phyloP scores from a whole-genome alignment of 1,140 invertebrate species.

The Apis dorsata region DNA sequence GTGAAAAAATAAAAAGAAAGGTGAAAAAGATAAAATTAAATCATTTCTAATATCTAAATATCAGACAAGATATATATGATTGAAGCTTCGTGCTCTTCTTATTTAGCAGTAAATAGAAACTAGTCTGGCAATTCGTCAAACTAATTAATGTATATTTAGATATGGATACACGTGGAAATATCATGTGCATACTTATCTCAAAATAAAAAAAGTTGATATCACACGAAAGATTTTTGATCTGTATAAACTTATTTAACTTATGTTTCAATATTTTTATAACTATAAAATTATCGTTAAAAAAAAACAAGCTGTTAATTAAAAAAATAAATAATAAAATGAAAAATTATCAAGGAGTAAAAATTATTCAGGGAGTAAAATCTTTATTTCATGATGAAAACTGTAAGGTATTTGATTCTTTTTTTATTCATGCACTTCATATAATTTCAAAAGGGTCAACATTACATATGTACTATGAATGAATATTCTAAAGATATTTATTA shows the following conservation, averaged over 20 bases:
- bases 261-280: background rate
- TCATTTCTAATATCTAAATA: background rate
- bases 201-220: background rate
- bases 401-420: too few species aligned
- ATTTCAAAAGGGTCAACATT: too few species aligned
- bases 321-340: too few species aligned
- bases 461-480: too few species aligned
- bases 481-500: too few species aligned
- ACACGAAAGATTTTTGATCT: background rate
- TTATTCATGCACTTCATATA: too few species aligned
- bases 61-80: background rate
- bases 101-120: constrained; percentile 27
- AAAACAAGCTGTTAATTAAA: too few species aligned
- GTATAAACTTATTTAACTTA: background rate
- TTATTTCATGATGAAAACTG: too few species aligned
- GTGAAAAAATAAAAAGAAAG: background rate
- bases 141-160: constrained; percentile 11
- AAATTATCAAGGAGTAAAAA: too few species aligned
- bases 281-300: too few species aligned
- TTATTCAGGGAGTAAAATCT: too few species aligned
- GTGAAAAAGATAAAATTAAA: background rate
- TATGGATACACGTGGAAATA: background rate
- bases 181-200: background rate
- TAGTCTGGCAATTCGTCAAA: constrained; percentile 18
- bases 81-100: background rate